Percentiles rank a stretch among this genome's conserved stretches.
Evolutionary conservation across 2,888 invertebrate species (phyloP).

Genomic region (Apamea monoglypha): DNA sequence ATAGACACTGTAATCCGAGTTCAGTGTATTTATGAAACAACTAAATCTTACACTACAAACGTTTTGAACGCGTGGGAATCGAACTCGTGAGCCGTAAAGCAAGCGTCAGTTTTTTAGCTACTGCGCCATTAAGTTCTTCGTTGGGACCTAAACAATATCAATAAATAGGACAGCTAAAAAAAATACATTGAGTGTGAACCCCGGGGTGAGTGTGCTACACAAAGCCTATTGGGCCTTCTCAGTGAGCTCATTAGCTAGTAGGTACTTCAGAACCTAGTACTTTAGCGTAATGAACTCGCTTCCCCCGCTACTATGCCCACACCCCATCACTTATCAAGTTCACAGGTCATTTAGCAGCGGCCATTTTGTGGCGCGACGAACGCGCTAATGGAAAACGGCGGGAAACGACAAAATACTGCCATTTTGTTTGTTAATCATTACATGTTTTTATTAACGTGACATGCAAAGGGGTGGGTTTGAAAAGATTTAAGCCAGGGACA

Average conservation of each 20-base stretch:
- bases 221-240: background rate
- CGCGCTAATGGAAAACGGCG: constrained; percentile 74
- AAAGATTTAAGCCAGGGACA: constrained; percentile 40
- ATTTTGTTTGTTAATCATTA: constrained; percentile 67
- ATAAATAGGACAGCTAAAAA: background rate
- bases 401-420: constrained; percentile 70
- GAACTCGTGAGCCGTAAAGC: no score
- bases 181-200: background rate
- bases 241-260: background rate
- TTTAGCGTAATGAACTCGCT: constrained; percentile 40
- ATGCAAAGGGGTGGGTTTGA: constrained; percentile 43
- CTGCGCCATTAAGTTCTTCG: no score
- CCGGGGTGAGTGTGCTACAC: background rate
- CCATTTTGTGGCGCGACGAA: constrained; percentile 68
- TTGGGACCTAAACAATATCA: background rate
- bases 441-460: constrained; percentile 60
- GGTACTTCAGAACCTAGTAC: background rate
- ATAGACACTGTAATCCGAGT: no score
- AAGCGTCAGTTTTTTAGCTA: no score
- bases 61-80: no score
- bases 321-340: constrained; percentile 75
- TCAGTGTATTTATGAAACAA: no score
- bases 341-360: constrained; percentile 73
- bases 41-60: no score
- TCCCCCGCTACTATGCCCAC: constrained; percentile 15